A percentile compares a stretch with the other conserved stretches of the same genome.
Conservation (phyloP, 2,113 vertebrate species). For the Camelus dromedarius region DNA sequence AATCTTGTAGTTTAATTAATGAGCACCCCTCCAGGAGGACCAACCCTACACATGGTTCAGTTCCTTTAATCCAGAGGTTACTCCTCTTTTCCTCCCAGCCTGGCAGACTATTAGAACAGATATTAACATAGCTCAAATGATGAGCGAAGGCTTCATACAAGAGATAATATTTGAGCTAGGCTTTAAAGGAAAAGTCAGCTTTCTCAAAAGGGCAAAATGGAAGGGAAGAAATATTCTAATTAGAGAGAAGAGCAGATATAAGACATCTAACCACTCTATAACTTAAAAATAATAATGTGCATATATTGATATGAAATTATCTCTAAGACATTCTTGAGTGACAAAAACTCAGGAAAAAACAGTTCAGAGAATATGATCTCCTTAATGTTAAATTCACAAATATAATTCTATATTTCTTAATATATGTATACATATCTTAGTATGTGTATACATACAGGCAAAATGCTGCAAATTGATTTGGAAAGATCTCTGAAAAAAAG, state of each 20-base stretch:
- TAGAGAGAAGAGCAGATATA: not conserved
- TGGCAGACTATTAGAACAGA: not conserved
- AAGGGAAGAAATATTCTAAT: not conserved
- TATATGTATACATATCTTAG: not conserved
- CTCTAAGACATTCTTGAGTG: not conserved
- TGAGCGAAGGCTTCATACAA: not conserved
- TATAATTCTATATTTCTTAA: not conserved
- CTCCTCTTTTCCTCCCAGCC: not conserved
- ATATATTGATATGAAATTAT: not conserved
- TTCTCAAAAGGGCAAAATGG: not conserved
- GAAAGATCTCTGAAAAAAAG: not conserved
- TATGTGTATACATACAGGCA: not conserved
- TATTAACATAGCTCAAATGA: not conserved
- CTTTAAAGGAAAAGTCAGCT: not conserved
- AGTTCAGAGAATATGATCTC: not conserved
- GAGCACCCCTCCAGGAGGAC: too few relatives aligned
- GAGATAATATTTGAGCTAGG: not conserved
- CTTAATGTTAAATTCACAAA: not conserved
- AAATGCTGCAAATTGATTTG: not conserved
- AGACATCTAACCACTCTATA: not conserved
- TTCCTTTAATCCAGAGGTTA: not conserved
- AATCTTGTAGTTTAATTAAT: not conserved
- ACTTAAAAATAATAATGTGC: not conserved
- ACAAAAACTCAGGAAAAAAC: not conserved
- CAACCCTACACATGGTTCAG: not conserved